Base-by-base conservation (phyloP, 2,888 invertebrate genomes). In the Drosophila borealis region DNA sequence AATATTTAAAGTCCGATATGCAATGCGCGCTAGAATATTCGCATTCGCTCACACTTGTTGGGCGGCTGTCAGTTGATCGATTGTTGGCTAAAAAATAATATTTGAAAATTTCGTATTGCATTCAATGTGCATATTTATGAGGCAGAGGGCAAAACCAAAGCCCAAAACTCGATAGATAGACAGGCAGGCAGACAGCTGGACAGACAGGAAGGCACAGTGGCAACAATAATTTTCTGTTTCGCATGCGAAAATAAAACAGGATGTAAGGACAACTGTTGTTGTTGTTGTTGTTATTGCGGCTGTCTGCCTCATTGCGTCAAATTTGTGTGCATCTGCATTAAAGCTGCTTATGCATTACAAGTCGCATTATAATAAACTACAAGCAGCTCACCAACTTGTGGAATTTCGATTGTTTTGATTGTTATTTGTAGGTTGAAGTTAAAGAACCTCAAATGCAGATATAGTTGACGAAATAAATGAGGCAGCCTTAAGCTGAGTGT, bases 51-150 rank as follows among this genome's bases (percentile, higher is more conserved):
- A 29, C 86, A 81, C 80, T 81, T 81, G 82, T 76, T 85, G 83
- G 56, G 44, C 45, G 8, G 19, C 48, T 36, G 45, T n/a, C 54
- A 50, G 49, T 59, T 56, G 44, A 11, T 44, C 65, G 50, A 78
- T 74, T 78, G 80, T 74, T 81, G 60, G 54, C 17, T 60, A 59
- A 60, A 66, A 66, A 64, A 51, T 83, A 82, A 67, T 60, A 70
- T 82, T 79, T 78, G 61, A 48, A 62, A 66, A 80, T 67, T 70
- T 68, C 59, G 54, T 48, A 59, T 60, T 48, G 57, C 68, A 34
- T 25, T 39, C 75, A 79, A 63, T 84, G 72, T 60, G 76, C 80
- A 81, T 81, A 81, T 85, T 85, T 70, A 85, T 81, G 68, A 79
- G 70, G 57, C 44, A n/a, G 25, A 13, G 9, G 9, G 50, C 64